phyloP scores from a whole-genome alignment of 2,888 invertebrate species.

The Scaptodrosophila latifasciaeformis region DNA sequence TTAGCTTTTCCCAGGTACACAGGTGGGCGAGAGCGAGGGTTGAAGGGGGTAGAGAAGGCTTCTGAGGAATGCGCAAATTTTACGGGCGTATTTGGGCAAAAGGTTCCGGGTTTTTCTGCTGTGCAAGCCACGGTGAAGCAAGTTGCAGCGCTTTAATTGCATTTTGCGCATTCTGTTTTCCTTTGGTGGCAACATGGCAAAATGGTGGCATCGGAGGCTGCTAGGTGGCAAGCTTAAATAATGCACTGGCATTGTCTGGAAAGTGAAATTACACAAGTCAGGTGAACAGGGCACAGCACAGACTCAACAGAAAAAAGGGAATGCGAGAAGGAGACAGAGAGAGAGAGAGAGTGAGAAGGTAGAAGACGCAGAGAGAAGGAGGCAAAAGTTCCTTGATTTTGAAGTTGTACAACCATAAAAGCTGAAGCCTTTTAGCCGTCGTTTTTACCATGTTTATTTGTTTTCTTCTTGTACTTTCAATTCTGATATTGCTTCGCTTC shows the following conservation, averaged over 20 bases:
- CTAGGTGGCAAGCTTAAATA: constrained; percentile 50
- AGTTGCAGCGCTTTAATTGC: constrained; percentile 58
- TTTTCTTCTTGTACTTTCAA: background rate
- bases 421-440: background rate
- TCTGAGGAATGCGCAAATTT: constrained; percentile 62
- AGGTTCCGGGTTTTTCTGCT: constrained; percentile 30
- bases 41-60: too few species aligned
- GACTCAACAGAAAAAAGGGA: too few species aligned
- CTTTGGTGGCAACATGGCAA: constrained; percentile 5
- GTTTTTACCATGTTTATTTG: background rate
- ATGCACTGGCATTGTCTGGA: constrained; percentile 60
- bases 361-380: too few species aligned
- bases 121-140: background rate
- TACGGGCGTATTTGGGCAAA: constrained; percentile 58
- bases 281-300: constrained; percentile 30
- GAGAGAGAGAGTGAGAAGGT: too few species aligned
- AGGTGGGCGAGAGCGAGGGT: too few species aligned
- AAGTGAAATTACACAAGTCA: constrained; percentile 36
- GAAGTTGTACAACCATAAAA: background rate
- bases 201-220: background rate
- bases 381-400: too few species aligned
- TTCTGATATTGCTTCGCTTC: background rate
- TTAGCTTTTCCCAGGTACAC: too few species aligned
- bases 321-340: too few species aligned
- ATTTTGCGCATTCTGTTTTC: constrained; percentile 44